Evolutionary conservation across 1,140 invertebrate species (phyloP), one percentile per base, ranked within the genome.

Genomic region (Cherax destructor): DNA sequence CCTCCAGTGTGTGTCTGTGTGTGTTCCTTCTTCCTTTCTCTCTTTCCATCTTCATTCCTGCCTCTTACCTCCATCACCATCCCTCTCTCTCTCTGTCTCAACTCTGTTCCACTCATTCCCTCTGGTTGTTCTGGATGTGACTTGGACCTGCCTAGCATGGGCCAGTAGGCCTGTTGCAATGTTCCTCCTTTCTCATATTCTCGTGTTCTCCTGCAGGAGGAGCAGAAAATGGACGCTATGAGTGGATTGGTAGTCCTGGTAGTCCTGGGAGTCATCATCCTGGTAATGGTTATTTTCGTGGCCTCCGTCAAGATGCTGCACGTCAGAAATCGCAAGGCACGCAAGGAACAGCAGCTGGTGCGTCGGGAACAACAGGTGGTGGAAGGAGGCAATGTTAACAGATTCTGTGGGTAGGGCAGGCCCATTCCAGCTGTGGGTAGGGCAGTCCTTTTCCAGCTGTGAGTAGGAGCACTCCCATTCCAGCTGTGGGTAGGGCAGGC

Each of bases 271-370:
- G 13, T 83, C 47, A 72, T 88, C 0, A 81, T 88, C 78, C 47
- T 88, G 30, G 7, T 81, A 5, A 69, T 88, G 4, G 86, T 56
- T 0, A 61, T 21, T 49, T 88, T 88, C 79, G 74, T 74, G 21
- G 86, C 86, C 61, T 81, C 65, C 41, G 79, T 88, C 79, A 88
- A 88, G 65, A 24, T 56, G 30, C 59, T 88, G 3, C 86, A 88
- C 61, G 49, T 72, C 77, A 61, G 86, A n/a, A 65, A 56, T 7
- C 16, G 50, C 4, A 56, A 56, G 49, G 3, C n/a, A 18, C 49
- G 49, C 5, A 11, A 49, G 47, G 79, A 52, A 47, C 59, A 80
- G 61, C 76, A 69, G 24, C 65, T 88, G 47, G 61, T 41, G 30
- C 30, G 30, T 41, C 30, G 30, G 47, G 79, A 52, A 47, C 59